phyloP scores from a whole-genome alignment of 2,797 vertebrate species.

The Limnodromus scolopaceus region DNA sequence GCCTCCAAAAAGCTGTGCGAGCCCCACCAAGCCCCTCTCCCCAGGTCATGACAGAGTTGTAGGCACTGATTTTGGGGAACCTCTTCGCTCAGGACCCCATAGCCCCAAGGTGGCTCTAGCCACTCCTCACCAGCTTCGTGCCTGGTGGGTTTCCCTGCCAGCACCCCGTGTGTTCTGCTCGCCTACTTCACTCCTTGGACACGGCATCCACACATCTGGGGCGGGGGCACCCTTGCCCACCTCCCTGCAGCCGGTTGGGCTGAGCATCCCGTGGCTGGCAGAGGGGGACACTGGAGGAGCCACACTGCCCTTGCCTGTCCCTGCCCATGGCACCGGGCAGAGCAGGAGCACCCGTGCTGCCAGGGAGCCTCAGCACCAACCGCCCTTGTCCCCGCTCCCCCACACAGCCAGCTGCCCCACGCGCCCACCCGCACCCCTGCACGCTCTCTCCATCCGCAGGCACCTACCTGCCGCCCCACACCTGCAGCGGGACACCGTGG shows the following conservation, averaged over 20 bases:
- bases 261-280: background rate
- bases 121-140: accelerated
- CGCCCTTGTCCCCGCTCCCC: accelerated
- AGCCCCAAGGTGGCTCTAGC: accelerated
- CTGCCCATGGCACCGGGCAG: background rate
- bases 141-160: background rate
- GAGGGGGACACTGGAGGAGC: background rate
- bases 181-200: accelerated
- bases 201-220: background rate
- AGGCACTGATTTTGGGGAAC: background rate
- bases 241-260: accelerated
- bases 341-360: background rate
- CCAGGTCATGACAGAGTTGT: accelerated
- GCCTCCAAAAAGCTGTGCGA: background rate
- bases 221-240: background rate
- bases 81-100: background rate
- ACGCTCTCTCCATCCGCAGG: background rate
- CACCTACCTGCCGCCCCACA: constrained; percentile 30
- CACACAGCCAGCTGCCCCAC: accelerated
- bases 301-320: accelerated
- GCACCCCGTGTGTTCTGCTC: accelerated
- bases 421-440: accelerated
- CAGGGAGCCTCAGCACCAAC: background rate
- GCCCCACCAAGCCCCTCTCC: background rate
- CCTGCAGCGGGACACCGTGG: background rate